Percentiles rank a stretch among this genome's conserved stretches.
These are phyloP conservation scores for Semaprochilodus insignis DNA, from an alignment of 2,797 vertebrate species.

Conservation along the genomic window DNA sequence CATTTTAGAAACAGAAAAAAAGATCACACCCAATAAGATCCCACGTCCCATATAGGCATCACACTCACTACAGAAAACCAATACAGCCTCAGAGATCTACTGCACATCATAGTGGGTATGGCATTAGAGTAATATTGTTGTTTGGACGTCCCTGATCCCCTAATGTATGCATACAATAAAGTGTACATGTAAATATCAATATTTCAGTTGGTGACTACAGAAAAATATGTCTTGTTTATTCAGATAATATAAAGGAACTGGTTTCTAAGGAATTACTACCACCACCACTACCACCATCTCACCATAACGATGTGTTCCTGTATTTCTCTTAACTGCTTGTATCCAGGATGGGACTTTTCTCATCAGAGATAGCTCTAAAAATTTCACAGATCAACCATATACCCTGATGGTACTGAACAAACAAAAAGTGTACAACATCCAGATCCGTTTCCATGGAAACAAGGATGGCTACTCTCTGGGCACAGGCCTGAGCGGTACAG, in stretches of 20 bases:
- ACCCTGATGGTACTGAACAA: constrained; percentile 94
- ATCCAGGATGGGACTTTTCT: constrained; percentile 90
- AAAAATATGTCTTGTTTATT: background rate
- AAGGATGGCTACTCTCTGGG: constrained; percentile 83
- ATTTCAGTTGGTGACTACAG: constrained; percentile 5
- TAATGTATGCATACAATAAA: too few species aligned
- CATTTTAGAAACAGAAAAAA: too few species aligned
- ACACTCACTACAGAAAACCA: too few species aligned
- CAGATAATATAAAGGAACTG: too few species aligned
- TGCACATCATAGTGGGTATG: too few species aligned
- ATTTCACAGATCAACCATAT: constrained; percentile 84
- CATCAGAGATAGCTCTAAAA: constrained; percentile 90
- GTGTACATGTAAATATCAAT: background rate
- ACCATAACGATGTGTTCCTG: background rate
- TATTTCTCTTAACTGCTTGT: background rate
- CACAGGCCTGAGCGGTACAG: constrained; percentile 87
- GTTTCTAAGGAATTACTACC: too few species aligned
- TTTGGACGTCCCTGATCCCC: too few species aligned
- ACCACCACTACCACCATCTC: background rate
- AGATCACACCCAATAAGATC: too few species aligned
- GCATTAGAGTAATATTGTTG: too few species aligned
- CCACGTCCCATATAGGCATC: too few species aligned
- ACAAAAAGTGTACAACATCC: constrained; percentile 93
- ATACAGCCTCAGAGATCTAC: too few species aligned
- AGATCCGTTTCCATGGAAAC: constrained; percentile 84